Conservation (phyloP, 2,797 vertebrate species). For the Esox lucius region DNA sequence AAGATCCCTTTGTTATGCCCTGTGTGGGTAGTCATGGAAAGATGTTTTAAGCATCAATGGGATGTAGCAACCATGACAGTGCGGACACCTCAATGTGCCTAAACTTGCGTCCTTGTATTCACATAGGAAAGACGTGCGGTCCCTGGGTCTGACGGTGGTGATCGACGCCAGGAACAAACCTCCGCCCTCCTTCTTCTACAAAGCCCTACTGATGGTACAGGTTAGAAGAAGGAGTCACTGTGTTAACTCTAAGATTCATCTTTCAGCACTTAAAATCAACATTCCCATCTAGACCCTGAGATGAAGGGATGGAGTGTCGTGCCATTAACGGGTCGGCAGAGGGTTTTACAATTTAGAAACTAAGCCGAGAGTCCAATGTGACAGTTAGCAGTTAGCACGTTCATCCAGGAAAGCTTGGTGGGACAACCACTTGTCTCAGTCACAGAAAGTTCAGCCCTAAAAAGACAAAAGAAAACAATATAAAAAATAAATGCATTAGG, state of each 20-base stretch:
- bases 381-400: too few species aligned
- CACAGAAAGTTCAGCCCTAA: too few species aligned
- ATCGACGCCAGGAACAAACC: slow-evolving; percentile 84
- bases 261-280: neutral
- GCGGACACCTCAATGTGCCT: slow-evolving; percentile 3
- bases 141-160: slow-evolving; percentile 80
- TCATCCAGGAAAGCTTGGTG: too few species aligned
- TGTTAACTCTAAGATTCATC: neutral
- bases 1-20: too few species aligned
- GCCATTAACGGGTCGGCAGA: too few species aligned
- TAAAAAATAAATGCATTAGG: neutral
- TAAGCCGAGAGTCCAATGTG: too few species aligned
- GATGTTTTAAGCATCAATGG: neutral
- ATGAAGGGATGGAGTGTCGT: neutral
- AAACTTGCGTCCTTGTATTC: neutral
- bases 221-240: slow-evolving; percentile 60
- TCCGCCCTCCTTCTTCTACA: slow-evolving; percentile 71
- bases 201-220: slow-evolving; percentile 84
- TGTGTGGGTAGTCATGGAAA: too few species aligned
- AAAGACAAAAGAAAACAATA: too few species aligned
- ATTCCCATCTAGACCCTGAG: neutral
- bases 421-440: too few species aligned
- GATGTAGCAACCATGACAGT: neutral
- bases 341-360: too few species aligned
- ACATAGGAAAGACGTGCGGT: slow-evolving; percentile 77